Evolutionary conservation across 2,888 invertebrate genomes (phyloP).

Genomic region (Antheraea assamensis): DNA sequence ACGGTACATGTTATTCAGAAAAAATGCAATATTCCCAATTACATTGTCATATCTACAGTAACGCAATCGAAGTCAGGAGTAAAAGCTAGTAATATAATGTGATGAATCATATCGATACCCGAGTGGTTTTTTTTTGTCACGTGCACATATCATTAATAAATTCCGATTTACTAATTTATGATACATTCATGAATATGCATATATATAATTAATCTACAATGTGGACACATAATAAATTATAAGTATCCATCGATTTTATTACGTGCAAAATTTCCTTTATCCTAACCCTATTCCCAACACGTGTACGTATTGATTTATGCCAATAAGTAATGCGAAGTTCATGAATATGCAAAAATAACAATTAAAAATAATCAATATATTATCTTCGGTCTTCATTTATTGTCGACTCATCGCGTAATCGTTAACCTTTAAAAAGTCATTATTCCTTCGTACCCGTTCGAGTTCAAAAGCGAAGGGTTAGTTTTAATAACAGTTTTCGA

Average conservation of each 20-base stretch:
- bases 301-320: constrained; percentile 11
- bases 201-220: constrained; percentile 30
- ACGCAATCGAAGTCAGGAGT: no score
- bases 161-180: constrained; percentile 49
- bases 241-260: constrained; percentile 28
- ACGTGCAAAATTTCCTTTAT: constrained; percentile 40
- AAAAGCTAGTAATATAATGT: no score
- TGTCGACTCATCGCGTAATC: constrained; percentile 56
- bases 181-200: constrained; percentile 70
- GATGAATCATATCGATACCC: no score
- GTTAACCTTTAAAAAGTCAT: constrained; percentile 40
- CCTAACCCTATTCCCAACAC: constrained; percentile 34
- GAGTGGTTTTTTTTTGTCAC: constrained; percentile 24
- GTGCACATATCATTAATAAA: constrained; percentile 27
- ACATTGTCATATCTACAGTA: no score
- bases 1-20: no score
- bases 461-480: not conserved
- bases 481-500: not conserved
- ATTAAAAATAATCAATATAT: constrained; percentile 71
- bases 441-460: constrained; percentile 16
- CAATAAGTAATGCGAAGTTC: constrained; percentile 39
- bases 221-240: constrained; percentile 30
- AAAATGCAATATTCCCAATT: no score
- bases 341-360: constrained; percentile 79
- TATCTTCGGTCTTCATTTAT: constrained; percentile 56